Base-by-base conservation (phyloP, 2,113 vertebrate species). In the Naja naja region DNA sequence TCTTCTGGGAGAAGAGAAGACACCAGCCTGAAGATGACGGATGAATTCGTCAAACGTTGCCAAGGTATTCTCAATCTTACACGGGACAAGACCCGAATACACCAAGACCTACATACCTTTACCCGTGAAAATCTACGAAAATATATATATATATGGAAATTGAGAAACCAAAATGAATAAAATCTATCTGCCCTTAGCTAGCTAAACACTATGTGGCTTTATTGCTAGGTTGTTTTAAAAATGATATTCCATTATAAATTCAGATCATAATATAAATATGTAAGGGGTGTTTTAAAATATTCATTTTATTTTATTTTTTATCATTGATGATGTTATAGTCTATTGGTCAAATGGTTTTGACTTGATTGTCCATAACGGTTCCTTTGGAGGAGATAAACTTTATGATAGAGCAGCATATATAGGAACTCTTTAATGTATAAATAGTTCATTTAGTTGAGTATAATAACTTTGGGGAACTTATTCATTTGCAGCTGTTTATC, bases 391-490 rank as follows among this genome's bases (percentile, higher is more conserved):
- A 95, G 95, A 93, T 97, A 85, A 0, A 90, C 93, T 96, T 89
- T 91, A 92, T 94, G 96, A 96, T 92, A 91, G 89, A 53, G 88
- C 3, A 7, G 74, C 43, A 87, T 96, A 95, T 95, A 97, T 96
- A 96, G 96, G 92, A 94, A 95, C 96, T 96, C 96, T 96, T 97
- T 97, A 97, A 95, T 95, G 93, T 93, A 93, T 93, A 94, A 96
- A 96, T 96, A 96, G 96, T 95, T 95, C 95, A 96, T 95, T 97
- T 96, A 97, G 95, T 92, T 96, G 96, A 95, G 95, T 97, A 96
- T 95, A 96, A 96, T 94, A 91, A 47, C 95, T 45, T 88, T 96
- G 93, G 89, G 94, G 96, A 96, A 94, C 94, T 92, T 96, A 96
- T 95, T 93, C 94, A 43, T 25, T 39, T 45, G 94, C 92, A 94